A percentile compares a stretch with the other conserved stretches of the same genome.
Conservation (phyloP, 2,797 vertebrate genomes). For the Microctenopoma stevenorrisi region DNA sequence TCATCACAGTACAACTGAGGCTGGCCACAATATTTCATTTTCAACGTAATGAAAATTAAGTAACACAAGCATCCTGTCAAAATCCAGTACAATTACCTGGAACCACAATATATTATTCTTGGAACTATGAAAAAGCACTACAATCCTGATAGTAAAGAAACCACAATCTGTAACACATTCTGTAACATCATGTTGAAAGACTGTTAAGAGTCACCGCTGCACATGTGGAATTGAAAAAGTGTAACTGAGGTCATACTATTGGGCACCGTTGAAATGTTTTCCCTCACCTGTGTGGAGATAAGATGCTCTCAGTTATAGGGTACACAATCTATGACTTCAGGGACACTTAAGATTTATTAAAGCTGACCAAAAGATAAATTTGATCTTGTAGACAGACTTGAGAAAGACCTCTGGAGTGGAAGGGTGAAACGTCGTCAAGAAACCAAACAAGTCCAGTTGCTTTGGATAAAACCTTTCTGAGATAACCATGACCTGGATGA, state of each 20-base stretch:
- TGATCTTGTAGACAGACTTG: no score
- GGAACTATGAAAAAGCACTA: slow-evolving; percentile 12
- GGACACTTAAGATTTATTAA: slow-evolving; percentile 27
- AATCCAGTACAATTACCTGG: slow-evolving; percentile 5
- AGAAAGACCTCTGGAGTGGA: no score
- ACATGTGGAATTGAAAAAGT: not conserved
- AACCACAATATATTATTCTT: slow-evolving; percentile 17
- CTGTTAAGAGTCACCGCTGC: not conserved
- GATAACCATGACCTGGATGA: no score
- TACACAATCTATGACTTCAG: slow-evolving; percentile 9
- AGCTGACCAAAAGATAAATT: slow-evolving; percentile 1
- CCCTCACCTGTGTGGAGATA: slow-evolving; percentile 18
- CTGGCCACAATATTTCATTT: slow-evolving; percentile 24
- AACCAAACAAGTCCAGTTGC: no score
- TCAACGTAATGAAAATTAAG: slow-evolving; percentile 24
- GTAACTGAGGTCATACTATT: slow-evolving; percentile 10
- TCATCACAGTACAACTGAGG: slow-evolving; percentile 8
- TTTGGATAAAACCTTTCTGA: no score
- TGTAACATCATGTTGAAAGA: slow-evolving; percentile 19
- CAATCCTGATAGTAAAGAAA: slow-evolving; percentile 4
- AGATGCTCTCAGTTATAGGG: slow-evolving; percentile 19
- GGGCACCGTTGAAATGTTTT: slow-evolving; percentile 18
- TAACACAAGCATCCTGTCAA: not conserved
- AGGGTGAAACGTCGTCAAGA: no score
- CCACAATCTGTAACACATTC: slow-evolving; percentile 15